phyloP scores from a whole-genome alignment of 1,140 invertebrate species.

The Eubasilissa regina region DNA sequence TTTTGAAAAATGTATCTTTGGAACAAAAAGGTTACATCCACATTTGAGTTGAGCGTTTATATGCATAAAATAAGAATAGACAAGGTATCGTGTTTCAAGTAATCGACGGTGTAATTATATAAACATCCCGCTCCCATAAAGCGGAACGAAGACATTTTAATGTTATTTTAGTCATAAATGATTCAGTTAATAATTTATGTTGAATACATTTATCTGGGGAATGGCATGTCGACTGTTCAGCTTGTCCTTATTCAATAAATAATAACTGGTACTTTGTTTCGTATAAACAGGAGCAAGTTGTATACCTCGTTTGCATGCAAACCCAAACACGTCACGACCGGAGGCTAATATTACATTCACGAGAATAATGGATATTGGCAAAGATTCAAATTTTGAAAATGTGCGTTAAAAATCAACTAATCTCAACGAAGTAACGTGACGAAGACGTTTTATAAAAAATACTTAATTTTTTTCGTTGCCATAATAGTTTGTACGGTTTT shows the following conservation, averaged over 20 bases:
- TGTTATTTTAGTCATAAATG: no score
- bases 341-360: slow-evolving; percentile 26
- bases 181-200: no score
- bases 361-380: slow-evolving; percentile 33
- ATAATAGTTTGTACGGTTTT: background rate
- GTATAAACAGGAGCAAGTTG: background rate
- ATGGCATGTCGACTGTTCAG: background rate
- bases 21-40: no score
- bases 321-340: background rate
- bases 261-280: background rate
- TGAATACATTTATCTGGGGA: background rate
- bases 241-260: slow-evolving; percentile 21
- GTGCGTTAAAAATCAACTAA: slow-evolving; percentile 1
- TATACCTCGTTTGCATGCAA: background rate
- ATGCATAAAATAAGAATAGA: background rate
- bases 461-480: no score
- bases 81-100: background rate
- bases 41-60: no score
- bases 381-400: slow-evolving; percentile 27
- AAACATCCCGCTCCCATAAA: background rate
- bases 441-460: no score
- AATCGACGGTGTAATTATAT: background rate
- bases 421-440: no score
- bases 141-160: no score
- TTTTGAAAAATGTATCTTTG: no score